Conservation (phyloP, 1,140 invertebrate genomes). For the Camponotus pennsylvanicus region DNA sequence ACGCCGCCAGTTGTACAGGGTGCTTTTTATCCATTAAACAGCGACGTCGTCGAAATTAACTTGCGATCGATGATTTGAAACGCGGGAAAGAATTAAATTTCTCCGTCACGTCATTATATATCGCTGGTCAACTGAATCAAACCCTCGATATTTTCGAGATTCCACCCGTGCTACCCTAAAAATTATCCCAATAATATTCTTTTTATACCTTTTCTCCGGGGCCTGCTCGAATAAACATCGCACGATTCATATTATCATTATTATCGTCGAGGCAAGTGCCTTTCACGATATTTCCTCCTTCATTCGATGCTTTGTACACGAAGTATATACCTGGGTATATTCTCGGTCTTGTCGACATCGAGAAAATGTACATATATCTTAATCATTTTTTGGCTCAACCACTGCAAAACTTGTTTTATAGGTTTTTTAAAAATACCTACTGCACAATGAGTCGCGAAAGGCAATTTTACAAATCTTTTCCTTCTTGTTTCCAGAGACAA, state of each 20-base stretch:
- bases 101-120: conserved; percentile 21
- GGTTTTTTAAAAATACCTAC: not conserved
- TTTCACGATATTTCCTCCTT: not conserved
- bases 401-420: not conserved
- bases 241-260: conserved; percentile 41
- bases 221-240: conserved; percentile 35
- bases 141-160: conserved; percentile 28
- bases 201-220: conserved; percentile 28
- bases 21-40: conserved; percentile 50
- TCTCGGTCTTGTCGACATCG: not conserved
- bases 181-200: conserved; percentile 31
- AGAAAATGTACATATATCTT: not conserved
- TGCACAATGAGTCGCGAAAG: not conserved
- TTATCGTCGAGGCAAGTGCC: conserved; percentile 16
- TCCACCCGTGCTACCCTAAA: not conserved
- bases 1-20: conserved; percentile 3
- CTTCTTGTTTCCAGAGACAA: not conserved
- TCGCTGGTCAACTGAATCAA: conserved; percentile 5
- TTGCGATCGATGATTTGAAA: conserved; percentile 12
- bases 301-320: not conserved
- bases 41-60: conserved; percentile 36
- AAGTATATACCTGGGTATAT: not conserved
- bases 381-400: not conserved
- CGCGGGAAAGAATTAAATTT: conserved; percentile 21
- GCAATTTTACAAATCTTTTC: not conserved